These are phyloP conservation scores for Microctonus hyperodae DNA, from an alignment of 2,888 invertebrate genomes.

Conservation along the genomic window DNA sequence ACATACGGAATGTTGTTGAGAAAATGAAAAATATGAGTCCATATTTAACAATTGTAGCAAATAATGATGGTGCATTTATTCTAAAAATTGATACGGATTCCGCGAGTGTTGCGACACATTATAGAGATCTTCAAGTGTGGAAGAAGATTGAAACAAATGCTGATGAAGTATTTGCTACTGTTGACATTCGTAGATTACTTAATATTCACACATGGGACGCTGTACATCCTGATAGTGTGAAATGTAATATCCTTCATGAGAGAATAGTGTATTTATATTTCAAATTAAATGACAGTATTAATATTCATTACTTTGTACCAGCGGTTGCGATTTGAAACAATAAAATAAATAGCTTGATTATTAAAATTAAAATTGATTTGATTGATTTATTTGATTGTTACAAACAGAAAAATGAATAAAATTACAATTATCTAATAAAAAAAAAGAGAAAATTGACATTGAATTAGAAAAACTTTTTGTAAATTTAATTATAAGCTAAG, in stretches of 20 bases:
- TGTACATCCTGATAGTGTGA: conserved; percentile 74
- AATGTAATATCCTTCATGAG: conserved; percentile 80
- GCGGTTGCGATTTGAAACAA: conserved; percentile 66
- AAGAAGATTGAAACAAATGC: conserved; percentile 64
- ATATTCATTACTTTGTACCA: conserved; percentile 82
- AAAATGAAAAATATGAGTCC: conserved; percentile 82
- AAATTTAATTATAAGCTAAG: conserved; percentile 65
- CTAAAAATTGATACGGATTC: conserved; percentile 81
- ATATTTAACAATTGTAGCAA: conserved; percentile 76
- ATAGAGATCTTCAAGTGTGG: conserved; percentile 75
- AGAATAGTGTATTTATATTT: conserved; percentile 78
- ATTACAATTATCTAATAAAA: neutral
- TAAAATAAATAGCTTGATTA: neutral
- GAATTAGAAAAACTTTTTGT: conserved; percentile 4
- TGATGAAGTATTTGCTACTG: conserved; percentile 68
- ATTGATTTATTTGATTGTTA: conserved; percentile 7
- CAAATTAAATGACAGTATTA: conserved; percentile 76
- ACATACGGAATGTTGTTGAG: conserved; percentile 81
- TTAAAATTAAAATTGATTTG: neutral
- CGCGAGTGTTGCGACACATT: conserved; percentile 83
- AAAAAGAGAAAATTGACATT: conserved; percentile 37
- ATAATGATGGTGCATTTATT: conserved; percentile 73
- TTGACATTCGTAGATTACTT: conserved; percentile 82
- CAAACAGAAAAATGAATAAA: neutral
- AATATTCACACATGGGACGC: conserved; percentile 83